A percentile compares a stretch with the other conserved stretches of the same genome.
phyloP scores from a whole-genome alignment of 2,797 vertebrate species.

The Lacerta bilineata region DNA sequence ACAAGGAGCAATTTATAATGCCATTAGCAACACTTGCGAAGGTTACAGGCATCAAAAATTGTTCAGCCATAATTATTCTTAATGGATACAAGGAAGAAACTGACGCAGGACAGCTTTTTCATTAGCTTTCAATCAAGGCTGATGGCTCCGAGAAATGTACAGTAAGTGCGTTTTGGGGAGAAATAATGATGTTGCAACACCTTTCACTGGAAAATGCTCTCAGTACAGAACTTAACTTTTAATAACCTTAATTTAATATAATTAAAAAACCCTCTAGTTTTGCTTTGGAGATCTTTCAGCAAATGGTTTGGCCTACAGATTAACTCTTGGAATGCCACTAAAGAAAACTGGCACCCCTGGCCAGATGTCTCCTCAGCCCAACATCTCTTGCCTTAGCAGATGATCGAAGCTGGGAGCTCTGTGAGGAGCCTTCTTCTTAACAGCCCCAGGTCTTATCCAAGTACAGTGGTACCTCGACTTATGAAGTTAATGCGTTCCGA shows the following conservation, averaged over 20 bases:
- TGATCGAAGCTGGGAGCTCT: neutral
- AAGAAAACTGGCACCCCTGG: neutral
- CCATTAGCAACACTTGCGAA: conserved; percentile 99
- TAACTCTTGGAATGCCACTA: conserved; percentile 75
- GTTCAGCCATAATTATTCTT: conserved; percentile 99
- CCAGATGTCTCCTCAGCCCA: neutral
- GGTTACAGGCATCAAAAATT: conserved; percentile 99
- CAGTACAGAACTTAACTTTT: conserved; percentile 84
- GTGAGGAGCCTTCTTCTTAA: neutral
- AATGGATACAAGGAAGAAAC: conserved; percentile 99
- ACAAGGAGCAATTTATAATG: conserved; percentile 99
- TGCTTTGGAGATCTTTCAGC: conserved; percentile 79
- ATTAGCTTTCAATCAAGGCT: conserved; percentile 99
- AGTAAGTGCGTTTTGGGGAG: conserved; percentile 90
- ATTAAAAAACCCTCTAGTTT: conserved; percentile 82
- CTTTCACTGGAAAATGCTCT: conserved; percentile 84
- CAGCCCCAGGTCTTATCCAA: neutral
- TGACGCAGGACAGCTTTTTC: conserved; percentile 99
- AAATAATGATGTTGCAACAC: conserved; percentile 94
- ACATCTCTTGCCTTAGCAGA: neutral
- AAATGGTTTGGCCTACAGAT: conserved; percentile 75
- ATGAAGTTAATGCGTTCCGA: too few species aligned
- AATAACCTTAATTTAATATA: conserved; percentile 84
- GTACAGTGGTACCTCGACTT: too few species aligned
- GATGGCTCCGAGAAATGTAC: conserved; percentile 95